These are phyloP conservation scores for Sitophilus oryzae DNA, from an alignment of 1,140 invertebrate genomes.

Conservation along the genomic window DNA sequence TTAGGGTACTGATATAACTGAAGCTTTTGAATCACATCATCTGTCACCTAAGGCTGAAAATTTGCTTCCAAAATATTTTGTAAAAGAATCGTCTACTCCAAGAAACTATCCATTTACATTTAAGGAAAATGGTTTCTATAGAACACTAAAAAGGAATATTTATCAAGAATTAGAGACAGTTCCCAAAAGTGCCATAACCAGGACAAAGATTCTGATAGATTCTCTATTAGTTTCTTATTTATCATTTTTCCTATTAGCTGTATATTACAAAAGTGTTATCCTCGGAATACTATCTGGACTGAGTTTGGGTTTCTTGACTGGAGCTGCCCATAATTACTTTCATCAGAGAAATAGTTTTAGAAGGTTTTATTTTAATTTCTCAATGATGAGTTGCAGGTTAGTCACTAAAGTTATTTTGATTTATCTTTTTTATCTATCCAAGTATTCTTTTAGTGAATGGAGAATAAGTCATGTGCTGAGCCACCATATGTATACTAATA, in stretches of 20 bases:
- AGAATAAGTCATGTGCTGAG: slow-evolving; percentile 70
- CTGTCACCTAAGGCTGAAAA: slow-evolving; percentile 45
- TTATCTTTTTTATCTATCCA: not conserved
- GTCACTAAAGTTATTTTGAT: not conserved
- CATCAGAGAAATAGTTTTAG: slow-evolving; percentile 74
- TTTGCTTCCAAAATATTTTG: slow-evolving; percentile 55
- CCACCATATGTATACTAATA: slow-evolving; percentile 78
- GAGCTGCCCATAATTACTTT: slow-evolving; percentile 74
- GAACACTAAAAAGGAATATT: slow-evolving; percentile 54
- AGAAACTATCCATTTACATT: slow-evolving; percentile 60
- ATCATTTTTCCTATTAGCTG: slow-evolving; percentile 49
- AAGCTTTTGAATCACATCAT: slow-evolving; percentile 62
- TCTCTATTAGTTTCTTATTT: slow-evolving; percentile 48
- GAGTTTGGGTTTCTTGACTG: slow-evolving; percentile 51
- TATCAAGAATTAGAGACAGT: slow-evolving; percentile 32
- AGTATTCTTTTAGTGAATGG: slow-evolving; percentile 57
- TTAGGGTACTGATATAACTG: slow-evolving; percentile 65
- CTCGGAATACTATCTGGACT: slow-evolving; percentile 49
- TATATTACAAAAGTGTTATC: slow-evolving; percentile 44
- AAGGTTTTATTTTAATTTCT: slow-evolving; percentile 74
- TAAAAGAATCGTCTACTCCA: slow-evolving; percentile 48
- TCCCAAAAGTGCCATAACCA: slow-evolving; percentile 36
- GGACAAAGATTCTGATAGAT: slow-evolving; percentile 52
- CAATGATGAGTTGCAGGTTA: slow-evolving; percentile 36
- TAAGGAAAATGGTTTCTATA: slow-evolving; percentile 60